Evolutionary conservation across 2,888 invertebrate genomes (phyloP), one percentile per base, ranked within the genome.

Genomic region (Agrenia bidenticulata): DNA sequence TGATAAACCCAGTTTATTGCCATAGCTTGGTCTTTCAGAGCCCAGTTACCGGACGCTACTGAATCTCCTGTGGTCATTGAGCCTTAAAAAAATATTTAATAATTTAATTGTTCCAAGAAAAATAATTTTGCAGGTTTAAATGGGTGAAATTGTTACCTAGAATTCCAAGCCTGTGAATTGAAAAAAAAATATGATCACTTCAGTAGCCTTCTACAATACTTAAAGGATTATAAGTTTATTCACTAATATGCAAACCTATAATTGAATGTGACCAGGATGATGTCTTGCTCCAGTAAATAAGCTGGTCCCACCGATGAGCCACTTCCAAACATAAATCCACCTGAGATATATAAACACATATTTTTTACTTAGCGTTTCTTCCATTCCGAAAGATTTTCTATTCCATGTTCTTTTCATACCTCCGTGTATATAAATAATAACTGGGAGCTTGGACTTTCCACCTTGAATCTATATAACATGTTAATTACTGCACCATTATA

Each of bases 371-470:
- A n/a, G n/a, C n/a, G n/a, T n/a, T n/a, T n/a, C n/a, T n/a, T n/a
- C n/a, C n/a, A 51, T 23, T 7, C 5, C n/a, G 23, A 53, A 23
- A 13, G 32, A 53, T 11, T 53, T 26, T 7, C 7, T 11, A 7
- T 49, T 17, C n/a, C n/a, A n/a, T n/a, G n/a, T n/a, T n/a, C n/a
- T n/a, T n/a, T 23, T 27, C n/a, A 19, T 58, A 59, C 61, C 70
- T 63, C 70, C 70, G 37, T 70, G 70, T 54, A 70, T 68, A 37
- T 54, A 70, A 5, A 70, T 45, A 11, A 66, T 39, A 0, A 70
- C 68, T 5, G 70, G 67, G 17, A 64, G 53, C 27, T 61, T 51
- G n/a, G 53, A 59, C 11, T 54, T 54, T 19, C 23, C 24, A 45
- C 17, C 37, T 1, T 65, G 37, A 53, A 65, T 50, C 64, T 68